phyloP scores from a whole-genome alignment of 2,113 vertebrate species.

The Hippotragus niger region DNA sequence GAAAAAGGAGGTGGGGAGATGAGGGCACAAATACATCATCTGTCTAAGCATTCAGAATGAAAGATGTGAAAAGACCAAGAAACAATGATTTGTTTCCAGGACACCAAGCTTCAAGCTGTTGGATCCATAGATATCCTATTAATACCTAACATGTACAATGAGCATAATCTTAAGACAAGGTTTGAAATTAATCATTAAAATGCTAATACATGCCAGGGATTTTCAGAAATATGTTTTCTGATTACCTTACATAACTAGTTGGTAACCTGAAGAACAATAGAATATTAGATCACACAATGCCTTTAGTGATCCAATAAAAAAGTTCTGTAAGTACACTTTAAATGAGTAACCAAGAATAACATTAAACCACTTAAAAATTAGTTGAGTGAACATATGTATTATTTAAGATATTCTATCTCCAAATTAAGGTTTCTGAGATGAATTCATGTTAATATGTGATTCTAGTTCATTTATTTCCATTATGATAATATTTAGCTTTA shows the following conservation, averaged over 20 bases:
- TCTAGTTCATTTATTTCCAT: background rate
- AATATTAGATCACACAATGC: background rate
- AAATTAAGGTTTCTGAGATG: background rate
- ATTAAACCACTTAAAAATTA: background rate
- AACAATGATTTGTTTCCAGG: background rate
- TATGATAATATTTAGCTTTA: background rate
- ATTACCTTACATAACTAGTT: background rate
- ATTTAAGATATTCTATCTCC: background rate
- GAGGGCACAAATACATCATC: background rate
- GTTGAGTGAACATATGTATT: background rate
- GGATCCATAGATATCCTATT: background rate
- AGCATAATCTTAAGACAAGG: background rate
- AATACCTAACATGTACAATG: background rate
- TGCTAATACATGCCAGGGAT: background rate
- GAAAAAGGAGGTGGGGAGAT: background rate
- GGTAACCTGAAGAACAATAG: background rate
- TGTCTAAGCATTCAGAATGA: slow-evolving; percentile 22
- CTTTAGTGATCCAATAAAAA: background rate
- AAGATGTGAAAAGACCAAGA: background rate
- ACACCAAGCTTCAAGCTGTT: background rate
- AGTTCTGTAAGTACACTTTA: background rate
- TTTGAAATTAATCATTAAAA: background rate
- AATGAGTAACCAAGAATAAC: background rate
- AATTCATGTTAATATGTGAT: background rate
- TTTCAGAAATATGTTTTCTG: slow-evolving; percentile 11